Base-by-base conservation (phyloP, 2,113 vertebrate genomes). In the Rattus rattus region DNA sequence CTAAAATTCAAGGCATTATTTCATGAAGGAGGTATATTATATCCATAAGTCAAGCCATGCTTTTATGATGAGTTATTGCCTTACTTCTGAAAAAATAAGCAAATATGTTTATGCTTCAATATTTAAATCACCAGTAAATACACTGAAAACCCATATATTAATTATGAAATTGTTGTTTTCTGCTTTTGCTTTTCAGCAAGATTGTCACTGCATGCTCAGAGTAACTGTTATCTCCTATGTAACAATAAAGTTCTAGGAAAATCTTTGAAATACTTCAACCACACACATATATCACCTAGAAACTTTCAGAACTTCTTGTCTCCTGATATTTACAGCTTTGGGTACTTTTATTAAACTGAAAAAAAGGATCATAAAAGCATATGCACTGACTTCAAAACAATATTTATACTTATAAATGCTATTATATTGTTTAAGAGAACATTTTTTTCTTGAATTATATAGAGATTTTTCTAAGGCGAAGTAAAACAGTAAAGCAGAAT, bases 1-100 rank as follows among this genome's bases (percentile, higher is more conserved):
- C 94, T 98, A 98, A 73, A 98, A 98, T 98, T 98, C 97, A 97
- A 89, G 94, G 95, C 94, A 97, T 98, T 98, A 98, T 98, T 98
- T 98, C 97, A 98, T 95, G 95, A 98, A 97, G 95, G 96, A 98
- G 43, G 63, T 93, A 92, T 96, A 97, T 97, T 63, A 28, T 96
- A 94, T 90, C 19, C 49, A 92, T 59, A 94, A 96, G 77, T 81
- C 96, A 97, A 92, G 33, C 7, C 10, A 28, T 67, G 83, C 69
- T 88, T 95, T 95, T 94, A 92, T 93, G 24, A 93, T 93, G 90
- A 96, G 39, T 88, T 96, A 92, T 30, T 96, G 28, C 19, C 14
- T 92, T 72, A 47, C 9, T 56, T 79, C n/a, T 83, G 13, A 87
- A 90, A 88, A 94, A 84, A 77, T 16, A 97, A 93, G 47, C 49